A percentile compares a stretch with the other conserved stretches of the same genome.
Conservation (phyloP, 2,888 invertebrate species). For the Agonopterix subpropinquella region DNA sequence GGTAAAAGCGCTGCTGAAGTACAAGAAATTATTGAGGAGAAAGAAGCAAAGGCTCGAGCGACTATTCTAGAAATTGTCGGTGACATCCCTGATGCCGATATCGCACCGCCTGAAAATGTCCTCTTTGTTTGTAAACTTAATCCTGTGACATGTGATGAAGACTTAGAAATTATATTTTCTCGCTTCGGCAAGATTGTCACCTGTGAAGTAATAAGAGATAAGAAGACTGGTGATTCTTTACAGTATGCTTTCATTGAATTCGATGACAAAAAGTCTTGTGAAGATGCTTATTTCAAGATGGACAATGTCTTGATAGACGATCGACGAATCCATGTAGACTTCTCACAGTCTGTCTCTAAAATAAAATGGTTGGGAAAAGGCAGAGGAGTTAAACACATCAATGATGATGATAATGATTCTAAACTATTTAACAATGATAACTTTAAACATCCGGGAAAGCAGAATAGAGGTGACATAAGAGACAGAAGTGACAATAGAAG, state of each 20-base stretch:
- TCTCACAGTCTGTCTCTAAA: conserved; percentile 98
- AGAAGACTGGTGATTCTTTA: conserved; percentile 93
- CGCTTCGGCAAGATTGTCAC: conserved; percentile 95
- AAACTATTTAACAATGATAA: conserved; percentile 15
- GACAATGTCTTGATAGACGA: conserved; percentile 99
- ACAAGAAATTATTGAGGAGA: conserved; percentile 89
- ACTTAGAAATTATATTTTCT: conserved; percentile 97
- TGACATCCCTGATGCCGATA: conserved; percentile 97
- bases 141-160: conserved; percentile 98
- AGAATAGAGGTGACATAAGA: conserved; percentile 18
- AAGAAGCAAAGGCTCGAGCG: conserved; percentile 97
- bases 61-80: conserved; percentile 99
- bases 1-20: conserved; percentile 91
- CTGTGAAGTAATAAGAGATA: conserved; percentile 97
- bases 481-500: not conserved
- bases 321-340: conserved; percentile 98
- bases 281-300: conserved; percentile 99
- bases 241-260: conserved; percentile 99
- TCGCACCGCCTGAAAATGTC: conserved; percentile 99
- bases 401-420: conserved; percentile 31
- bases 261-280: conserved; percentile 92
- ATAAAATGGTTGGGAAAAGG: conserved; percentile 94
- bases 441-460: conserved; percentile 21
- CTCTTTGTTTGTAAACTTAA: conserved; percentile 99
- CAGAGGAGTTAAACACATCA: conserved; percentile 80